Evolutionary conservation across 1,140 invertebrate species (phyloP), one percentile per base, ranked within the genome.

Genomic region (Brachionus koreanus): DNA sequence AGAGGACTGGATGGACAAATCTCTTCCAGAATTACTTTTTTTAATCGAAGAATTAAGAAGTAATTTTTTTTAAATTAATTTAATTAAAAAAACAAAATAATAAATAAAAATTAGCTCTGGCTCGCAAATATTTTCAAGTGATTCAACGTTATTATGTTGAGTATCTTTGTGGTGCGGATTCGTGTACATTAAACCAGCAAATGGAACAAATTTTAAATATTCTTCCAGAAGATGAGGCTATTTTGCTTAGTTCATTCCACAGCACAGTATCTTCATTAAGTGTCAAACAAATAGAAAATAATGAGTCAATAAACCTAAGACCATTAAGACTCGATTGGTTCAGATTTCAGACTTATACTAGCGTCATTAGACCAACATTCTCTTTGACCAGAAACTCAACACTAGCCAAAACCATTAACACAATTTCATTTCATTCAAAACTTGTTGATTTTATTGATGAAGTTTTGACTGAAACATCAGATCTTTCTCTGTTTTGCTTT

Each of bases 381-480:
- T 92, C 91, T 85, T 90, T 98, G 3, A 91, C 92, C n/a, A 94
- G 97, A 85, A 93, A 97, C 85, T 91, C 92, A 85, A 93, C 95
- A 84, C 87, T 99, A 10, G 94, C 95, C 12, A 92, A 93, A 61
- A 92, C 97, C 82, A 84, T 99, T 88, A 98, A 99, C 87, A 96
- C 94, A 10, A 93, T 98, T 85, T 91, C 95, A 46, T 99, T 98
- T 86, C 98, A 99, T 87, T 95, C 97, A 0, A 96, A 96, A 88
- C 96, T 98, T 92, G 95, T 99, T 12, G 98, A 99, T 87, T 95
- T 95, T 88, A 89, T 99, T n/a, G 96, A 98, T 89, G 95, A 98
- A 87, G 93, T 98, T 86, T 90, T 99, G 82, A 93, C 94, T 2
- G 97, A 99, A 89, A 96, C 95, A 23, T 97, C 95, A 1, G 97